Conservation (phyloP, 2,888 invertebrate genomes). For the Operophtera brumata region DNA sequence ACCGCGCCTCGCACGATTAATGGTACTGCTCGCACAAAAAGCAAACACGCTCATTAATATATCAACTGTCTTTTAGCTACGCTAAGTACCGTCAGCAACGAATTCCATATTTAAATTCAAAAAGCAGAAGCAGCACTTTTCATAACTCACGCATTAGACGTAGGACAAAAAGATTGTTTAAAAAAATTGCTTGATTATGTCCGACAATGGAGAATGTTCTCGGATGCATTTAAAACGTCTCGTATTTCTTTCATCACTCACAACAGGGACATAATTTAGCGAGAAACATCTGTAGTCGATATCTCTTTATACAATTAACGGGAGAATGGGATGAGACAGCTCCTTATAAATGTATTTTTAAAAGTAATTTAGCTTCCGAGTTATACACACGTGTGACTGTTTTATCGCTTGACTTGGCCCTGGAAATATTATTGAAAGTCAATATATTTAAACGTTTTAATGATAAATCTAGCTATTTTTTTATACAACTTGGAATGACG, state of each 20-base stretch:
- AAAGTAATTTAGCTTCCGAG: conserved; percentile 62
- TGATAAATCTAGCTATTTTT: neutral
- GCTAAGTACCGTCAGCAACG: conserved; percentile 63
- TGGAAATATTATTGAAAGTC: conserved; percentile 13
- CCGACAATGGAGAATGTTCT: conserved; percentile 53
- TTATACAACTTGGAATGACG: too few relatives aligned
- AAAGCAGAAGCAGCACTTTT: conserved; percentile 37
- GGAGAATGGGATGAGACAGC: conserved; percentile 63
- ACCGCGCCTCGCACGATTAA: conserved; percentile 78
- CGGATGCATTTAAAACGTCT: conserved; percentile 58
- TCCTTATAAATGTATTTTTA: conserved; percentile 69
- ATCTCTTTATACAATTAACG: conserved; percentile 77
- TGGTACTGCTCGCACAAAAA: conserved; percentile 74
- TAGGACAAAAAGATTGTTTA: conserved; percentile 19
- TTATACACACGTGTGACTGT: conserved; percentile 43
- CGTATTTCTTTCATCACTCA: conserved; percentile 72
- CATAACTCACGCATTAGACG: conserved; percentile 51
- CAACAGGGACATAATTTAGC: conserved; percentile 66
- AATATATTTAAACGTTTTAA: neutral
- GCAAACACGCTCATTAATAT: conserved; percentile 78
- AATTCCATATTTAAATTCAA: conserved; percentile 42
- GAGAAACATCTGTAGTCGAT: conserved; percentile 75
- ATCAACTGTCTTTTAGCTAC: conserved; percentile 78
- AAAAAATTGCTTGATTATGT: conserved; percentile 38
- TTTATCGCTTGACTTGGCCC: conserved; percentile 15